Percentiles rank a stretch among this genome's conserved stretches.
phyloP scores from a whole-genome alignment of 2,888 invertebrate genomes.

The Melipona beecheii region DNA sequence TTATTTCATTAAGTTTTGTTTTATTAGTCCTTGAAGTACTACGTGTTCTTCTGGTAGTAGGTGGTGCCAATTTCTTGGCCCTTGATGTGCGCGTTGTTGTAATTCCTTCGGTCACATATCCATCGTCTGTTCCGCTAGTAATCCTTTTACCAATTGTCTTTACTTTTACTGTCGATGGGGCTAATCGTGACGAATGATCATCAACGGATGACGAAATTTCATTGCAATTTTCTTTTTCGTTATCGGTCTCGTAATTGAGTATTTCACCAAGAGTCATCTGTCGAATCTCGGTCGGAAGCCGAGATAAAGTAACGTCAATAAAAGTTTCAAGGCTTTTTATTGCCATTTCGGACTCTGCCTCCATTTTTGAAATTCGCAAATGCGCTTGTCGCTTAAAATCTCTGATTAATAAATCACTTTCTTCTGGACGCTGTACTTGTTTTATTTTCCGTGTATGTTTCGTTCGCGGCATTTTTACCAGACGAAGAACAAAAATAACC shows the following conservation, averaged over 20 bases:
- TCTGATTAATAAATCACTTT: slow-evolving; percentile 67
- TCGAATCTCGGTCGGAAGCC: slow-evolving; percentile 71
- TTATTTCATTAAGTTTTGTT: slow-evolving; percentile 52
- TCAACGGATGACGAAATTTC: slow-evolving; percentile 53
- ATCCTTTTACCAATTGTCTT: slow-evolving; percentile 59
- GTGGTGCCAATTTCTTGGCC: slow-evolving; percentile 22
- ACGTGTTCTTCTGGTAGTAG: slow-evolving; percentile 40
- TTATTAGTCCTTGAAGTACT: slow-evolving; percentile 68
- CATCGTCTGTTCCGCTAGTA: slow-evolving; percentile 78
- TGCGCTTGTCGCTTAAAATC: slow-evolving; percentile 74
- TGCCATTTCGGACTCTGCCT: slow-evolving; percentile 66
- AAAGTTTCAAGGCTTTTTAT: slow-evolving; percentile 65
- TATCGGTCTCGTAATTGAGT: slow-evolving; percentile 23
- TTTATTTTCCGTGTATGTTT: slow-evolving; percentile 72
- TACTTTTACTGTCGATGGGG: slow-evolving; percentile 17
- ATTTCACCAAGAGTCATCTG: slow-evolving; percentile 73
- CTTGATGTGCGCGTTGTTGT: slow-evolving; percentile 58
- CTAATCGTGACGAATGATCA: slow-evolving; percentile 13
- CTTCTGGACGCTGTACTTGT: slow-evolving; percentile 58
- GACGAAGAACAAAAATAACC: neutral
- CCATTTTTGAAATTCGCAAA: slow-evolving; percentile 66
- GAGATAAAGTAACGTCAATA: slow-evolving; percentile 63
- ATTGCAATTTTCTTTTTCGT: slow-evolving; percentile 64
- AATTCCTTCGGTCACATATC: slow-evolving; percentile 77
- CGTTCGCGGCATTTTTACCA: slow-evolving; percentile 77